Evolutionary conservation across 2,888 invertebrate genomes (phyloP).

Genomic region (Sinopyrophorus schimmeli): DNA sequence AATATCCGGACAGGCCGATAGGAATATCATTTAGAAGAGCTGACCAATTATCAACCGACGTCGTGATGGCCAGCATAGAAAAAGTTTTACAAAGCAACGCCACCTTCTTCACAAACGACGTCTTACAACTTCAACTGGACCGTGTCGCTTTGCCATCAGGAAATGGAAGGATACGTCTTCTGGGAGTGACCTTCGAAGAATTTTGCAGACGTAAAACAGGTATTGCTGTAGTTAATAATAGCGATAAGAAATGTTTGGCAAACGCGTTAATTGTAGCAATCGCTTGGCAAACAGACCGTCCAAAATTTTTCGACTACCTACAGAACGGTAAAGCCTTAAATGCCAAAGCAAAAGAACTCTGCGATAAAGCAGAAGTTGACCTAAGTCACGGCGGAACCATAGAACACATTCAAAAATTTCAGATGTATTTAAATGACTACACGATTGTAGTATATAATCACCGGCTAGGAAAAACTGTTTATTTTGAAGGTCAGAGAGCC

Average conservation of each 20-base stretch:
- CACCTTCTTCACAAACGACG: not conserved
- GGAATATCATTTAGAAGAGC: constrained; percentile 1
- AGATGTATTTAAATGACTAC: not conserved
- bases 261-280: not conserved
- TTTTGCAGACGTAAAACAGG: not conserved
- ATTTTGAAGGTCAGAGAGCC: constrained; percentile 7
- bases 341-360: not conserved
- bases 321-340: not conserved
- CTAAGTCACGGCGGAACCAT: not conserved
- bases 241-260: not conserved
- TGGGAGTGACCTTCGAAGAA: not conserved
- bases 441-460: constrained; percentile 9
- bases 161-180: not conserved
- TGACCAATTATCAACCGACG: not conserved
- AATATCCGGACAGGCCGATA: constrained; percentile 1
- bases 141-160: not conserved
- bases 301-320: not conserved
- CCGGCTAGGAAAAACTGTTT: not conserved
- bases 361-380: not conserved
- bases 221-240: not conserved
- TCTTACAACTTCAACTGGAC: not conserved
- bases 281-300: not conserved
- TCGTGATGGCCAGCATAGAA: not conserved
- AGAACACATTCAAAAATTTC: constrained; percentile 1
- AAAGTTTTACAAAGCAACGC: constrained; percentile 4